phyloP scores from a whole-genome alignment of 2,797 vertebrate species.

The Gymnocypris eckloni region DNA sequence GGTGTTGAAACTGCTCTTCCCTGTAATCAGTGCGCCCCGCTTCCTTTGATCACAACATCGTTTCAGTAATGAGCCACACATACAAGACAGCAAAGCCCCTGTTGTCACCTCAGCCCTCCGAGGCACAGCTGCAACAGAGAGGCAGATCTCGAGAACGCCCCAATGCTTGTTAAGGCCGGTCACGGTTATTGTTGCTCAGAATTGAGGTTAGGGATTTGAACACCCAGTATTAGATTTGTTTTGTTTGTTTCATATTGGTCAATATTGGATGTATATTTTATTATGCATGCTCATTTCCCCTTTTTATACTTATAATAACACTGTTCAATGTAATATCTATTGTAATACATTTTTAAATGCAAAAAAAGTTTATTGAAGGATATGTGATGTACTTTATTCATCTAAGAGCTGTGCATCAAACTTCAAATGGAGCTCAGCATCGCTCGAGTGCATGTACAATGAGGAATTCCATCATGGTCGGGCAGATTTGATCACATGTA shows the following conservation, averaged over 20 bases:
- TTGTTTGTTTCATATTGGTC: not conserved
- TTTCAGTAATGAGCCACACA: constrained; percentile 67
- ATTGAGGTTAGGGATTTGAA: not conserved
- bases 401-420: not conserved
- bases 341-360: not conserved
- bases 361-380: not conserved
- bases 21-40: constrained; percentile 73
- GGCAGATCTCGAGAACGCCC: not conserved
- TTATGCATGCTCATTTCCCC: not conserved
- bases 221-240: not conserved
- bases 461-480: constrained; percentile 50
- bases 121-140: constrained; percentile 68
- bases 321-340: not conserved
- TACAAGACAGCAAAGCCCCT: constrained; percentile 67
- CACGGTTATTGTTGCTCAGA: not conserved
- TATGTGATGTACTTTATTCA: not conserved
- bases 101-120: constrained; percentile 56
- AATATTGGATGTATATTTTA: not conserved
- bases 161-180: not conserved
- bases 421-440: too few species aligned
- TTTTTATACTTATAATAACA: constrained; percentile 8
- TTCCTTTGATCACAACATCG: constrained; percentile 75
- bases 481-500: constrained; percentile 66
- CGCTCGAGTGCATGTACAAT: too few species aligned
- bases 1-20: constrained; percentile 65